Percentiles rank a stretch among this genome's conserved stretches.
Conservation (phyloP, 2,888 invertebrate species). For the Xiphydria camelus region DNA sequence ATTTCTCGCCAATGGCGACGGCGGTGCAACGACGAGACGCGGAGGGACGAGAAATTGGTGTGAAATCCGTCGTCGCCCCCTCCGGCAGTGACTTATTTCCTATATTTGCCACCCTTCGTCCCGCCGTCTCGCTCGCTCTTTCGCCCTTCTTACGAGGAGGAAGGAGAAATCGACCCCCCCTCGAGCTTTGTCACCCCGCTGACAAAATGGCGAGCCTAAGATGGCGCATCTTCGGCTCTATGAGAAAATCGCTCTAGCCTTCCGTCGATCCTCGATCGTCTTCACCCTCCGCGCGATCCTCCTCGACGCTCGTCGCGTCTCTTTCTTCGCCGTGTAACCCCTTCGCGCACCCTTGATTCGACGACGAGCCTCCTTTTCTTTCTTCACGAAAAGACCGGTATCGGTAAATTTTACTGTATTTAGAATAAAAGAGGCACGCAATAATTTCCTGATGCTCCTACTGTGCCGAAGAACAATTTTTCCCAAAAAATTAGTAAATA, state of each 20-base stretch:
- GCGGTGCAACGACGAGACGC: too few relatives aligned
- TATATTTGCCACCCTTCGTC: slow-evolving; percentile 39
- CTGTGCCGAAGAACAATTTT: too few relatives aligned
- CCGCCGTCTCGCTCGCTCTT: slow-evolving; percentile 4
- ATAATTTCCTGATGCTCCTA: too few relatives aligned
- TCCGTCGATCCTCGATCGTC: slow-evolving; percentile 3
- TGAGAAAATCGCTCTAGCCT: too few relatives aligned
- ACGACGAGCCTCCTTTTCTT: too few relatives aligned
- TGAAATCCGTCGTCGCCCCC: slow-evolving; percentile 52
- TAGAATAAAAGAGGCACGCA: too few relatives aligned
- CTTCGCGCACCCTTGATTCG: too few relatives aligned
- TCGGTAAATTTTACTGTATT: too few relatives aligned
- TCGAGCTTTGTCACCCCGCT: slow-evolving; percentile 34
- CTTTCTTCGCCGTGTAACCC: slow-evolving; percentile 12
- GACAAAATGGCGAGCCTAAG: slow-evolving; percentile 51
- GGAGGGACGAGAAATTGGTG: slow-evolving; percentile 54
- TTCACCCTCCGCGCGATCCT: slow-evolving; percentile 34
- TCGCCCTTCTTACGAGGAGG: slow-evolving; percentile 34
- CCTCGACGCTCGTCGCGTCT: slow-evolving; percentile 34
- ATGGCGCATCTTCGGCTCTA: too few relatives aligned
- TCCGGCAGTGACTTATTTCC: slow-evolving; percentile 56
- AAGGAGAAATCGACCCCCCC: slow-evolving; percentile 25
- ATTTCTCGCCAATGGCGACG: slow-evolving; percentile 53
- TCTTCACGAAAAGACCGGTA: too few relatives aligned
- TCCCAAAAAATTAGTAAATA: too few relatives aligned